Evolutionary conservation across 2,797 vertebrate genomes (phyloP).

Genomic region (Myiotriccus ornatus): DNA sequence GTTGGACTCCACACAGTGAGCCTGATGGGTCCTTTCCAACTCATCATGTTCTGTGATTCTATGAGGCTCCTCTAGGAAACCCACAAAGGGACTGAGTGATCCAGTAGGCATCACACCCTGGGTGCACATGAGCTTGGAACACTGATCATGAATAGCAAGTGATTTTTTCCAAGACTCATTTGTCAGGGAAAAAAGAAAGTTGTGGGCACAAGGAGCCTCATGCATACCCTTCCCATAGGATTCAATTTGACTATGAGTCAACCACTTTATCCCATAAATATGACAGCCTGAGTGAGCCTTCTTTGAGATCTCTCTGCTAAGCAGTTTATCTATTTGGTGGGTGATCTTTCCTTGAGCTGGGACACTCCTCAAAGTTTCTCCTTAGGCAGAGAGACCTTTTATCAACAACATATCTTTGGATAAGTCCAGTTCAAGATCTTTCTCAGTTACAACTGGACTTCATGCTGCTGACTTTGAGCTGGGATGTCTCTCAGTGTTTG

Average conservation of each 20-base stretch:
- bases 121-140: not conserved
- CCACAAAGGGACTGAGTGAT: not conserved
- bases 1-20: rapidly evolving
- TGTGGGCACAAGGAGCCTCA: not conserved
- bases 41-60: not conserved
- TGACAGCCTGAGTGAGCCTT: not conserved
- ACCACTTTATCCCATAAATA: not conserved
- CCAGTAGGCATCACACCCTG: too few species aligned
- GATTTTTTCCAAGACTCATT: not conserved
- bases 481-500: not conserved
- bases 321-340: not conserved
- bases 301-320: not conserved
- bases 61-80: not conserved
- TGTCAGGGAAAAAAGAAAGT: not conserved
- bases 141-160: not conserved
- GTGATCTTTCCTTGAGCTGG: not conserved
- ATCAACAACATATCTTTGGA: not conserved
- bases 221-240: not conserved
- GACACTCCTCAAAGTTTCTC: not conserved
- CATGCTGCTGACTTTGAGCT: not conserved
- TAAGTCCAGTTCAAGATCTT: not conserved
- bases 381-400: not conserved
- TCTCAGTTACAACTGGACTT: not conserved
- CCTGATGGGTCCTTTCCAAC: not conserved
- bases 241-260: not conserved